phyloP scores from a whole-genome alignment of 2,113 vertebrate species.

The Ivindomyrus marchei region DNA sequence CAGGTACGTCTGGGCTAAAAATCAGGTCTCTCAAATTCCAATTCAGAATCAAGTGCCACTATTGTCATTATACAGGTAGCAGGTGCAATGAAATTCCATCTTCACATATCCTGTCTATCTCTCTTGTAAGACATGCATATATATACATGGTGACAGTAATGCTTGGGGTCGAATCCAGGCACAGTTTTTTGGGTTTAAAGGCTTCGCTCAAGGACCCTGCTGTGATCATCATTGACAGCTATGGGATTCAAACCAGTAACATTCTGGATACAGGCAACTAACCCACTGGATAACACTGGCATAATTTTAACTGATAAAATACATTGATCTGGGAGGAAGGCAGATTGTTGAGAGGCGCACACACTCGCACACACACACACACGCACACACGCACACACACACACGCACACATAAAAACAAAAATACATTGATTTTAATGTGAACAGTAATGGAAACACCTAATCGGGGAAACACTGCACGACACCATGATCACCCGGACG shows the following conservation, averaged over 20 bases:
- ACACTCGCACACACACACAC: background rate
- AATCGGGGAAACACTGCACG: background rate
- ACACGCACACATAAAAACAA: background rate
- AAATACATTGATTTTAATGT: background rate
- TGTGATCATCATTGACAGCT: background rate
- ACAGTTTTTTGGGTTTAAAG: background rate
- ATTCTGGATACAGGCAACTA: background rate
- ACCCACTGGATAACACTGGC: background rate
- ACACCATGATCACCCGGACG: background rate
- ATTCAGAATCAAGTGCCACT: background rate
- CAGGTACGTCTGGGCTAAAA: background rate
- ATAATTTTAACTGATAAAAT: background rate
- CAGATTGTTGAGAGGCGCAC: background rate
- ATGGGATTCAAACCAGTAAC: background rate
- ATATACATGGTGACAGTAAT: background rate
- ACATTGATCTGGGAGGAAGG: background rate
- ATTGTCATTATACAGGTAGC: background rate
- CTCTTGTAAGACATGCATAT: background rate
- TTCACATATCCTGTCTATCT: background rate
- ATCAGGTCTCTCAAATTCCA: background rate
- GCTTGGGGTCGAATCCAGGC: background rate
- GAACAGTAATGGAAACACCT: background rate
- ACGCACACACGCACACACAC: too few species aligned
- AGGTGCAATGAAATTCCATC: background rate
- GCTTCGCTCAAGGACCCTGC: background rate